A percentile compares a stretch with the other conserved stretches of the same genome.
These are phyloP conservation scores for Umimayanthus chanpuru DNA, from an alignment of 92 coral and sea anemone species.

Conservation along the genomic window DNA sequence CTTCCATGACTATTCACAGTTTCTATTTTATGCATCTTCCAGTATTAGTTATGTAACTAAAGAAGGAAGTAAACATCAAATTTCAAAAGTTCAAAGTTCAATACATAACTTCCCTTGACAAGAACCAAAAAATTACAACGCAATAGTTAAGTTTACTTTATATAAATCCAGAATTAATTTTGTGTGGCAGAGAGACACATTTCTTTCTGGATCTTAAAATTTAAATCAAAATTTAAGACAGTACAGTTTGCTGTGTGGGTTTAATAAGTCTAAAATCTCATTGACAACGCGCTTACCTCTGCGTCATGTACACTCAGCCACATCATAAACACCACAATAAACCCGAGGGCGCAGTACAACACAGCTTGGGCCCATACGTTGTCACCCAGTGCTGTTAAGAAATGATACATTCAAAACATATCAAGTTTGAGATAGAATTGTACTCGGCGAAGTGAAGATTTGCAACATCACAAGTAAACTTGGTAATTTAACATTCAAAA, in stretches of 20 bases:
- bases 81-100: too few relatives aligned
- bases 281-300: not conserved
- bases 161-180: too few relatives aligned
- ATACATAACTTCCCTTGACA: too few relatives aligned
- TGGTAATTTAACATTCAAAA: not conserved
- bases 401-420: not conserved
- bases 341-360: constrained; percentile 9
- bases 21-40: too few relatives aligned
- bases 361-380: constrained; percentile 23
- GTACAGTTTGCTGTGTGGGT: not conserved
- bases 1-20: too few relatives aligned
- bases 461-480: not conserved
- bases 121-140: too few relatives aligned
- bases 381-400: constrained; percentile 25
- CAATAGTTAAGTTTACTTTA: too few relatives aligned
- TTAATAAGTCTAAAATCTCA: not conserved
- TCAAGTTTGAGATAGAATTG: not conserved
- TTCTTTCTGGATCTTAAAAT: too few relatives aligned
- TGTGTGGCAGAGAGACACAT: too few relatives aligned
- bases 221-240: not conserved
- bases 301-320: constrained; percentile 6
- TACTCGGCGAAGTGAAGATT: not conserved
- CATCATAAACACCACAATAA: constrained; percentile 23
- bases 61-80: too few relatives aligned
- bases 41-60: too few relatives aligned